These are phyloP conservation scores for Aphis gossypii DNA, from an alignment of 1,140 invertebrate genomes.

Conservation along the genomic window DNA sequence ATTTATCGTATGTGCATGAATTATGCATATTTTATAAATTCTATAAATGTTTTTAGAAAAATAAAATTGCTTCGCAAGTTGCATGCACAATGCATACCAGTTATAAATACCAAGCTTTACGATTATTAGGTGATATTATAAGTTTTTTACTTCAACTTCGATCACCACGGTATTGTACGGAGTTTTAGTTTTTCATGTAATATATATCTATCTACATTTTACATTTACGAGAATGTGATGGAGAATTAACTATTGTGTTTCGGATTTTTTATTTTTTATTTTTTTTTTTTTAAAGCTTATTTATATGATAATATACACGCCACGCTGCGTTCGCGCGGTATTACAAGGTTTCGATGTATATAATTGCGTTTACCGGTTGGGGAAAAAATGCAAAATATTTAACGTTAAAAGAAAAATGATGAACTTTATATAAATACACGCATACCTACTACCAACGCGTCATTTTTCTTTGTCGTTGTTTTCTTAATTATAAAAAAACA, in stretches of 20 bases:
- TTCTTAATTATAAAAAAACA: conserved; percentile 38
- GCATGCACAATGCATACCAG: neutral
- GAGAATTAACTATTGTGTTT: neutral
- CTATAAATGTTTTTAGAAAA: neutral
- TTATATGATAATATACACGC: conserved; percentile 34
- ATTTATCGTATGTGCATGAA: neutral
- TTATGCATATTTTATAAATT: neutral
- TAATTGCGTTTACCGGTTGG: neutral
- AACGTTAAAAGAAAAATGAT: neutral
- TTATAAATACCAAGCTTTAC: neutral
- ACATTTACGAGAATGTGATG: neutral
- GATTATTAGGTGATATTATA: neutral
- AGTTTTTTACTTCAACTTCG: neutral
- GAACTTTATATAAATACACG: conserved; percentile 24
- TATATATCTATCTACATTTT: neutral
- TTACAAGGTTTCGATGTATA: conserved; percentile 7
- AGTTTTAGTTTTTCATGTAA: neutral
- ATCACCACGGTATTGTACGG: neutral
- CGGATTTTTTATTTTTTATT: too few species aligned
- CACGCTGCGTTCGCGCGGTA: neutral
- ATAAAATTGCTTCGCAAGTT: neutral
- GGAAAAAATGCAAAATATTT: neutral
- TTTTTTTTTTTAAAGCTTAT: conserved; percentile 18
- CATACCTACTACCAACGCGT: neutral
- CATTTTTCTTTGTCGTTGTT: neutral